phyloP scores from a whole-genome alignment of 2,888 invertebrate species.

The Galeopsomyia nigrocyanea region DNA sequence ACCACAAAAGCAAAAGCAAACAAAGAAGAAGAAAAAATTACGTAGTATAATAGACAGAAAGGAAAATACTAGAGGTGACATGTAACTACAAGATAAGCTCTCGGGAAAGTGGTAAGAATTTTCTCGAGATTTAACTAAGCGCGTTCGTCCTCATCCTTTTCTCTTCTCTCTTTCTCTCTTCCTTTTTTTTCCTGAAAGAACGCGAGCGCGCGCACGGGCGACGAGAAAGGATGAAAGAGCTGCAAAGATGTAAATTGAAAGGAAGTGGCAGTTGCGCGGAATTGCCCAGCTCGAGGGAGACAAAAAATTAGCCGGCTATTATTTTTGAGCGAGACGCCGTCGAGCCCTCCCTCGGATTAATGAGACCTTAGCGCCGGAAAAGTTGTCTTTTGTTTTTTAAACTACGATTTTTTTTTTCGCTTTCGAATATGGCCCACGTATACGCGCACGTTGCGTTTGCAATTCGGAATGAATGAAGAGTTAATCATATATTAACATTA shows the following conservation, averaged over 20 bases:
- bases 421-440: too few species aligned
- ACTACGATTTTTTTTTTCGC: too few species aligned
- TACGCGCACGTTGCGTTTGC: too few species aligned
- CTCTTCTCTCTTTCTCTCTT: background rate
- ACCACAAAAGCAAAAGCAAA: background rate
- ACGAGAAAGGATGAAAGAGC: slow-evolving; percentile 31
- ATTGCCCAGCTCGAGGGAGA: slow-evolving; percentile 29
- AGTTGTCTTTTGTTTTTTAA: too few species aligned
- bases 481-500: too few species aligned
- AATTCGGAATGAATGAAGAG: too few species aligned
- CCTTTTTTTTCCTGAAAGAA: slow-evolving; percentile 32
- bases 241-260: slow-evolving; percentile 46
- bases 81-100: slow-evolving; percentile 9
- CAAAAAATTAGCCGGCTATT: slow-evolving; percentile 47
- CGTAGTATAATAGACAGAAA: slow-evolving; percentile 3
- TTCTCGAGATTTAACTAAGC: slow-evolving; percentile 38
- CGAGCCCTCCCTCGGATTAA: slow-evolving; percentile 20
- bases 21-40: slow-evolving; percentile 12
- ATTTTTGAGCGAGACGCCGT: slow-evolving; percentile 38
- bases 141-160: background rate
- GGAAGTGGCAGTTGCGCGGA: slow-evolving; percentile 34
- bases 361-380: slow-evolving; percentile 21
- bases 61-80: slow-evolving; percentile 8
- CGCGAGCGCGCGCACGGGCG: background rate
- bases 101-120: slow-evolving; percentile 27